A percentile compares a stretch with the other conserved stretches of the same genome.
Evolutionary conservation across 1,140 invertebrate species (phyloP).

Genomic region (Rhyacophila brunnea): DNA sequence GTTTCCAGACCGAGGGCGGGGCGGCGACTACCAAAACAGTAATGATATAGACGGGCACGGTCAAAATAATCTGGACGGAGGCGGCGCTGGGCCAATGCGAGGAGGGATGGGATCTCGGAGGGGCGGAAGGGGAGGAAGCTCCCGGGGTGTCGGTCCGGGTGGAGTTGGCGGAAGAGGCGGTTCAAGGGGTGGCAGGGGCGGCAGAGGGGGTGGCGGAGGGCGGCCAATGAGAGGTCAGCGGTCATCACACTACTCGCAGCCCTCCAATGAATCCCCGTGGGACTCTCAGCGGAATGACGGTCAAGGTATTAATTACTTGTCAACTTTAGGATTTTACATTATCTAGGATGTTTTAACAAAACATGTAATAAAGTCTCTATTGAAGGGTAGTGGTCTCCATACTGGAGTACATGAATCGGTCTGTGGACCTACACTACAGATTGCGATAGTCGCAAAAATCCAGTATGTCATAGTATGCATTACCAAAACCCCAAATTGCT

Average conservation of each 20-base stretch:
- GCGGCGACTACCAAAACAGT: slow-evolving; percentile 35
- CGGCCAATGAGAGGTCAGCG: slow-evolving; percentile 25
- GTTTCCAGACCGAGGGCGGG: slow-evolving; percentile 50
- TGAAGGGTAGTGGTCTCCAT: no score
- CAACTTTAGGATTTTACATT: no score
- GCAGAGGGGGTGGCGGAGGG: slow-evolving; percentile 36
- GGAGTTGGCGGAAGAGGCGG: slow-evolving; percentile 50
- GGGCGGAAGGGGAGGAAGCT: slow-evolving; percentile 57
- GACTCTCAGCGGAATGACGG: background rate
- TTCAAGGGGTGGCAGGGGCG: slow-evolving; percentile 52
- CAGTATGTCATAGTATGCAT: no score
- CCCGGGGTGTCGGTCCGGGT: slow-evolving; percentile 44
- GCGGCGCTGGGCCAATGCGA: slow-evolving; percentile 48
- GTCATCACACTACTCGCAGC: slow-evolving; percentile 19
- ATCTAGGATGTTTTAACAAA: no score
- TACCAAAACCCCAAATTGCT: no score
- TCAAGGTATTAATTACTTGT: background rate
- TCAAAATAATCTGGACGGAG: slow-evolving; percentile 41
- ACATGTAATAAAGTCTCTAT: no score
- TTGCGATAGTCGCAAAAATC: no score
- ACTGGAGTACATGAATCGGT: no score
- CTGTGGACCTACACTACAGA: no score
- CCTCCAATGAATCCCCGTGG: slow-evolving; percentile 28
- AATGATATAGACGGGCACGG: slow-evolving; percentile 38
- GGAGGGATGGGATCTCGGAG: slow-evolving; percentile 46